These are phyloP conservation scores for Xestia xanthographa DNA, from an alignment of 2,888 invertebrate species.

Conservation along the genomic window DNA sequence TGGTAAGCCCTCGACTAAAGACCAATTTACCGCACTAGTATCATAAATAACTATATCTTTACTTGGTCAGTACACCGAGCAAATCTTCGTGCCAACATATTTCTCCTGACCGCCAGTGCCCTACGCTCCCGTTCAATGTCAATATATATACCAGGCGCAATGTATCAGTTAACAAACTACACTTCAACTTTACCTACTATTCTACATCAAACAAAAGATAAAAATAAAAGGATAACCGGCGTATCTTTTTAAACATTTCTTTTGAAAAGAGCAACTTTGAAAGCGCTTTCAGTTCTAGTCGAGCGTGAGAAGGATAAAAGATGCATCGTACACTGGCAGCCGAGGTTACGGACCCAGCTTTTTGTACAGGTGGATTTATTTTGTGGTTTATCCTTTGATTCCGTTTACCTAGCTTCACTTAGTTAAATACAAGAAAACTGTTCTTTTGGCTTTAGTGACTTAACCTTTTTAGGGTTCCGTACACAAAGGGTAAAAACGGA, in stretches of 20 bases:
- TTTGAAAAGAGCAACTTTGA: slow-evolving; percentile 64
- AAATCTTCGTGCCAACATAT: no score
- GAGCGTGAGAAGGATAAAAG: slow-evolving; percentile 63
- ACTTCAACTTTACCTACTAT: not conserved
- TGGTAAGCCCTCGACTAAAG: no score
- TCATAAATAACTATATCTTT: no score
- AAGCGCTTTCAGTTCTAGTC: slow-evolving; percentile 56
- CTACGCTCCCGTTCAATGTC: no score
- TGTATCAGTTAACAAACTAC: not conserved
- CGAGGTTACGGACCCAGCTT: slow-evolving; percentile 4
- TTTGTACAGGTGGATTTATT: slow-evolving; percentile 3
- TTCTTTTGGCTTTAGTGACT: not conserved
- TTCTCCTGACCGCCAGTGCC: no score
- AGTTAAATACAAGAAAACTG: not conserved
- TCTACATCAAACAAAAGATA: slow-evolving; percentile 19
- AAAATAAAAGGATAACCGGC: slow-evolving; percentile 24
- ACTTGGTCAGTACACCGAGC: no score
- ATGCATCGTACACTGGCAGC: slow-evolving; percentile 52
- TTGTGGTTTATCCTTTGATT: slow-evolving; percentile 5
- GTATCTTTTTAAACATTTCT: slow-evolving; percentile 54
- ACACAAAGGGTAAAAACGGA: no score
- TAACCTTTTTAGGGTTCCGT: no score
- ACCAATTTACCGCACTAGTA: no score
- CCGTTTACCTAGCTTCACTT: not conserved
- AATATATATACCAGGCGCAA: no score